A percentile compares a stretch with the other conserved stretches of the same genome.
These are phyloP conservation scores for Acromyrmex echinatior DNA, from an alignment of 1,140 invertebrate genomes.

Conservation along the genomic window DNA sequence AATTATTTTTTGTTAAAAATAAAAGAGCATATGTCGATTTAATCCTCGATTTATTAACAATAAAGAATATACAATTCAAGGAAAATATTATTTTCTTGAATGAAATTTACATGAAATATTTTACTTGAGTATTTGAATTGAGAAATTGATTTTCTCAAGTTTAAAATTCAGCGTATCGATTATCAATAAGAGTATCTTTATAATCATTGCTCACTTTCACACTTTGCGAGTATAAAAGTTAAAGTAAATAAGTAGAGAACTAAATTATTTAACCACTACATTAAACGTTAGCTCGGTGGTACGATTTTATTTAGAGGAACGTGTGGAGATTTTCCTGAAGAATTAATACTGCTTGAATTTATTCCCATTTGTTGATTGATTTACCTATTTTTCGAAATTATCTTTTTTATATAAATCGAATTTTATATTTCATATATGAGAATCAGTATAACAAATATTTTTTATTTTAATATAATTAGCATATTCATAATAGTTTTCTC, in stretches of 20 bases:
- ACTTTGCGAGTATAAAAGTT: background rate
- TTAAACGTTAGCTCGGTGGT: background rate
- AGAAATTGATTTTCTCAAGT: conserved; percentile 1
- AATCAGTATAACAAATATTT: conserved; percentile 6
- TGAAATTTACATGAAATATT: background rate
- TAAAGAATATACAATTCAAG: too few species aligned
- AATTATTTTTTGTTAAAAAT: background rate
- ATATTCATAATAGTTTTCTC: background rate
- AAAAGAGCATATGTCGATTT: background rate
- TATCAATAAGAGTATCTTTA: conserved; percentile 11
- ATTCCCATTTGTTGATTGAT: conserved; percentile 2
- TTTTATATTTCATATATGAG: background rate
- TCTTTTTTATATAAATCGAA: background rate
- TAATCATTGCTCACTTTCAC: background rate
- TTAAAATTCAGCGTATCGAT: background rate
- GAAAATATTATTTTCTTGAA: background rate
- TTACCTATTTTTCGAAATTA: conserved; percentile 35
- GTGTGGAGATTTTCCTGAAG: background rate
- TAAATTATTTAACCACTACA: conserved; percentile 27
- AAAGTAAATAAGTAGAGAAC: background rate
- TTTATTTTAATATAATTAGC: background rate
- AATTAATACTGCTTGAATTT: conserved; percentile 44
- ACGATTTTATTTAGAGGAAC: conserved; percentile 34
- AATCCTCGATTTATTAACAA: too few species aligned
- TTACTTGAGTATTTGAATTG: background rate